Conservation (phyloP, 2,888 invertebrate genomes). For the Sipha maydis region DNA sequence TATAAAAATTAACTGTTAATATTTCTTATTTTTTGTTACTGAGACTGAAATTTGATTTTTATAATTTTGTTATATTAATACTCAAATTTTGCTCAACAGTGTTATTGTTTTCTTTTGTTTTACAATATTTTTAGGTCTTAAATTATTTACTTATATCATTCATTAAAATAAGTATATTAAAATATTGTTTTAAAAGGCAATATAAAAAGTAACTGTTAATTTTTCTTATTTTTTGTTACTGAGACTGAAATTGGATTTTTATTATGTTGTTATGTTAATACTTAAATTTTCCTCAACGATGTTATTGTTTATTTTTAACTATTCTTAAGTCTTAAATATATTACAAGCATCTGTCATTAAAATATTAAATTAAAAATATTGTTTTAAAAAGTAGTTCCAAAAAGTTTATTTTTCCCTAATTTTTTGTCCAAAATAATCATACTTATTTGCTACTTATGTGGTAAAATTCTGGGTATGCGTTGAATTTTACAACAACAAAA, state of each 20-base stretch:
- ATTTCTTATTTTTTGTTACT: background rate
- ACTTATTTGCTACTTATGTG: background rate
- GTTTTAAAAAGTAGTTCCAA: background rate
- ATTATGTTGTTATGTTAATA: background rate
- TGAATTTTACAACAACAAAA: background rate
- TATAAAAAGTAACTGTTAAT: no score
- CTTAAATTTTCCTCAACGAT: background rate
- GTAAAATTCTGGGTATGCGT: background rate
- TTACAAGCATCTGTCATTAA: background rate
- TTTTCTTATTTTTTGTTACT: background rate
- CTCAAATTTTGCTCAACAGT: background rate
- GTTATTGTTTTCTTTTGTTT: background rate
- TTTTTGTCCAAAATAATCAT: background rate
- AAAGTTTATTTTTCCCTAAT: background rate
- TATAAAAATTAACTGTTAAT: no score
- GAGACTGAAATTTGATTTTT: background rate
- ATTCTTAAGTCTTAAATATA: background rate
- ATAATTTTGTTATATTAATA: background rate
- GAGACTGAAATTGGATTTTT: background rate
- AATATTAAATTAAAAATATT: background rate
- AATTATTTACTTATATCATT: background rate
- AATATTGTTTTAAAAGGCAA: background rate
- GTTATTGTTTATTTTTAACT: background rate
- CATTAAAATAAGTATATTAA: background rate
- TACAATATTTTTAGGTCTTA: background rate